These are phyloP conservation scores for Beroe ovata DNA, from an alignment of 37 sponge, comb jelly and placozoan species.

Conservation along the genomic window DNA sequence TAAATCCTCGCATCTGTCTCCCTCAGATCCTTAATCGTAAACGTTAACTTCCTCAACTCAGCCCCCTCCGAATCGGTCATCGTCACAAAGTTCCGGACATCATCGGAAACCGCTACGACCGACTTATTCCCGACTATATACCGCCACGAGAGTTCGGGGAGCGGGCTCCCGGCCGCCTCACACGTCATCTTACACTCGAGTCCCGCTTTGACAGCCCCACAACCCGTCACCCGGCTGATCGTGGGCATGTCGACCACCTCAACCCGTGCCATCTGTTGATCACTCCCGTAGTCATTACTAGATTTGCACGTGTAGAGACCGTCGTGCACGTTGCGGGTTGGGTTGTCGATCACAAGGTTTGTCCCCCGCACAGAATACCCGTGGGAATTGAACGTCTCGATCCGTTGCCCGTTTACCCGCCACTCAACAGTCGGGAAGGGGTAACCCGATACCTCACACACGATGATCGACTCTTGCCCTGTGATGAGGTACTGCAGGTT, in stretches of 20 bases:
- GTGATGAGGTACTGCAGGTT: constrained; percentile 30
- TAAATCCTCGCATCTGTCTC: constrained; percentile 14
- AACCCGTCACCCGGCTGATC: constrained; percentile 8
- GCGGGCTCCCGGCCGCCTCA: constrained; percentile 42
- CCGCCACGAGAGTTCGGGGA: constrained; percentile 18
- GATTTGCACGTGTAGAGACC: constrained; percentile 51
- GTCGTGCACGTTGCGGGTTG: not conserved
- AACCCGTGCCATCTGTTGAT: not conserved
- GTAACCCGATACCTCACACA: constrained; percentile 43
- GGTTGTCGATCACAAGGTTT: constrained; percentile 25
- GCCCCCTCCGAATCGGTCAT: not conserved
- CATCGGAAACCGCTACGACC: not conserved
- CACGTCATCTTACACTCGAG: constrained; percentile 23
- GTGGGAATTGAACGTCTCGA: not conserved
- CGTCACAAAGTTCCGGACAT: constrained; percentile 4
- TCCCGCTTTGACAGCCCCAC: constrained; percentile 11
- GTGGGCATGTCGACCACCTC: constrained; percentile 4
- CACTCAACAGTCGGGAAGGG: constrained; percentile 54
- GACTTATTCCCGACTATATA: not conserved
- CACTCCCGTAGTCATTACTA: constrained; percentile 30
- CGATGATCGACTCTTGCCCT: not conserved
- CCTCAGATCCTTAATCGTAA: constrained; percentile 1
- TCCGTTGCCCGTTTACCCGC: not conserved
- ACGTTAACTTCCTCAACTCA: not conserved
- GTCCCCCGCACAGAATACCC: not conserved